phyloP scores from a whole-genome alignment of 2,113 vertebrate genomes.

The Canis aureus region DNA sequence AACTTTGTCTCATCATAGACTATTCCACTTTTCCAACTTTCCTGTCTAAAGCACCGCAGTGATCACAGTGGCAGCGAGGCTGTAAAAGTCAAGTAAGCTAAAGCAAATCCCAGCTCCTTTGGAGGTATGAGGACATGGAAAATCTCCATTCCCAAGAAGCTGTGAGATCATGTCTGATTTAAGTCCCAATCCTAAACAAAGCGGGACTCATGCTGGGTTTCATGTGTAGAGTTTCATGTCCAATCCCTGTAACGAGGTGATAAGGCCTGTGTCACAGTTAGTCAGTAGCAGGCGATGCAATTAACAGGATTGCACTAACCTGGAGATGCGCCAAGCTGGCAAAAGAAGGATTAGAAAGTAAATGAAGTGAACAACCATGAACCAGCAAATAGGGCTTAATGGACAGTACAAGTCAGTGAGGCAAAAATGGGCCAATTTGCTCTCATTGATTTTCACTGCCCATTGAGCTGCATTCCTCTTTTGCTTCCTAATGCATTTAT shows the following conservation, averaged over 20 bases:
- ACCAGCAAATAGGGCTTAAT: conserved; percentile 82
- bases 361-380: conserved; percentile 82
- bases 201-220: conserved; percentile 65
- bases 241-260: conserved; percentile 81
- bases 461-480: conserved; percentile 76
- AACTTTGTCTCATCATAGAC: not conserved
- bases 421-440: conserved; percentile 78
- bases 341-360: conserved; percentile 81
- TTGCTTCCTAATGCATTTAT: conserved; percentile 75
- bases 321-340: conserved; percentile 79
- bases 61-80: not conserved
- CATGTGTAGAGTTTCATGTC: conserved; percentile 77
- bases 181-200: conserved; percentile 71
- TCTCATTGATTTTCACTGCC: conserved; percentile 81
- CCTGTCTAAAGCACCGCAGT: not conserved
- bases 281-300: conserved; percentile 78
- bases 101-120: conserved; percentile 50
- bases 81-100: not conserved
- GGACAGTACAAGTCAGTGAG: conserved; percentile 73
- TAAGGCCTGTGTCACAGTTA: conserved; percentile 78
- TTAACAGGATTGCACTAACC: conserved; percentile 81
- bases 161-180: conserved; percentile 83
- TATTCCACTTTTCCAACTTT: not conserved
- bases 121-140: conserved; percentile 70
- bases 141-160: conserved; percentile 73